Percentiles rank a stretch among this genome's conserved stretches.
These are phyloP conservation scores for Bursaphelenchus mucronatus DNA, from an alignment of 1,140 invertebrate species.

Conservation along the genomic window DNA sequence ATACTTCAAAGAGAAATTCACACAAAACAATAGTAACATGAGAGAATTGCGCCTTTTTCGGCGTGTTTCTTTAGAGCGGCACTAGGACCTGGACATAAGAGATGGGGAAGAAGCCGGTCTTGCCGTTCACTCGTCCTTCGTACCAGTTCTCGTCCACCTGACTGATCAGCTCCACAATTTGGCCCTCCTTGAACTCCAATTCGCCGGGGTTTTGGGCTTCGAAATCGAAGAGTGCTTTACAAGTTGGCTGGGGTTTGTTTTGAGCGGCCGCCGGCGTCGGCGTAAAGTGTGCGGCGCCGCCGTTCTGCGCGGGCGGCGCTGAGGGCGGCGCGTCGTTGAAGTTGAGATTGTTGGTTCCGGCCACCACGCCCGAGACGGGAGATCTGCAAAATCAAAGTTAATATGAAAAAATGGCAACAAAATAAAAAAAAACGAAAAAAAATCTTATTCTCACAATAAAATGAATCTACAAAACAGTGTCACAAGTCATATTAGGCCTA, in stretches of 20 bases:
- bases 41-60: no score
- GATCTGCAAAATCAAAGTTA: conserved; percentile 7
- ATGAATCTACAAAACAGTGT: no score
- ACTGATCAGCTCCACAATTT: conserved; percentile 51
- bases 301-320: conserved; percentile 22
- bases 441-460: no score
- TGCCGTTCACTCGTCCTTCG: conserved; percentile 52
- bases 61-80: conserved; percentile 25
- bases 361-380: conserved; percentile 13
- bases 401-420: not conserved
- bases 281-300: conserved; percentile 19
- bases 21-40: no score
- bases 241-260: conserved; percentile 23
- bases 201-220: conserved; percentile 51
- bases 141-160: conserved; percentile 60
- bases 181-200: conserved; percentile 59
- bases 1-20: no score
- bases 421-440: not conserved
- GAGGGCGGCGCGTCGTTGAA: conserved; percentile 35
- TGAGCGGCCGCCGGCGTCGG: conserved; percentile 7
- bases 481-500: no score
- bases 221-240: conserved; percentile 50
- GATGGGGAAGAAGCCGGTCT: conserved; percentile 57
- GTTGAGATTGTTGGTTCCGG: conserved; percentile 31
- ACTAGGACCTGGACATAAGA: conserved; percentile 54